Base-by-base conservation (phyloP, 1,140 invertebrate species). In the Steinernema feltiae region DNA sequence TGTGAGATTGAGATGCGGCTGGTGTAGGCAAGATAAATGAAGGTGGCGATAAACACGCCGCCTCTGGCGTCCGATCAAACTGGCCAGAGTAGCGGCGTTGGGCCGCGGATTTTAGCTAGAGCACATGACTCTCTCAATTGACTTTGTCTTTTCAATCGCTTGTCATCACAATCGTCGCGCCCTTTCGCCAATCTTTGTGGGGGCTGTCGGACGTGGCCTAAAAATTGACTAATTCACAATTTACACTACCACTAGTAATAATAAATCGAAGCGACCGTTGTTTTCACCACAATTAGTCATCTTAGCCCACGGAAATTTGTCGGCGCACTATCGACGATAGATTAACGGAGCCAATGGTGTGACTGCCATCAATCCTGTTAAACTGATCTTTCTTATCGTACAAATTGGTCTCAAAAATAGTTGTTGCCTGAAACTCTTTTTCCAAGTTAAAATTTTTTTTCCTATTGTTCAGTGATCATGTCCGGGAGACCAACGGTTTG, bases 91-190 rank as follows among this genome's bases (percentile, higher is more conserved):
- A n/a, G 53, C 15, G 24, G 53, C 15, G 24, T 21, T 63, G 53
- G 53, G 53, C 53, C 24, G 53, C 12, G 53, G 24, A 63, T 15
- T 63, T 63, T 7, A 63, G 53, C 7, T 7, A 27, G 41, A 27
- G 53, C 53, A 63, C 53, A 63, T 63, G 53, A 63, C 53, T 27
- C 53, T 63, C 53, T 15, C 53, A 63, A 63, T 63, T 63, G 53
- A 63, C 53, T 63, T 63, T 63, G 53, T 63, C 53, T 63, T 63
- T 63, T 63, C 53, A 15, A 63, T 63, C 53, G 41, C 41, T 63
- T 63, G 53, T 63, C 53, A 63, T 63, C 53, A 63, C 53, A 27
- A 15, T 27, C 53, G 53, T 63, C 24, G 53, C n/a, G n/a, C 53
- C 15, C 53, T 63, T 63, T 27, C 53, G 12, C 15, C 53, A 18